A percentile compares a stretch with the other conserved stretches of the same genome.
phyloP scores from a whole-genome alignment of 2,797 vertebrate species.

The Gallinago solitaria region DNA sequence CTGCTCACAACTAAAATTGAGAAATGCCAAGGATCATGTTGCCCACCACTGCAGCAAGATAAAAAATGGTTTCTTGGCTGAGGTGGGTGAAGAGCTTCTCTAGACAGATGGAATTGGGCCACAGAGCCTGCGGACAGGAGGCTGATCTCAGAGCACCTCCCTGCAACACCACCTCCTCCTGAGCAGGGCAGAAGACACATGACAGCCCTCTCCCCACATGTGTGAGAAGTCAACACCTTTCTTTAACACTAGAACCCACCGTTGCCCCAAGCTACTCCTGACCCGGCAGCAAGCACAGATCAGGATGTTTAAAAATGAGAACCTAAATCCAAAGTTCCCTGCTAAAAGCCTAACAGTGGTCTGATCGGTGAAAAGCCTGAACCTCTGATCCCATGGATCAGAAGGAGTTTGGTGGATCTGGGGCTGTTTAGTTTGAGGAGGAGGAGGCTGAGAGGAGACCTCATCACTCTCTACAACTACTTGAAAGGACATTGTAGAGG shows the following conservation, averaged over 20 bases:
- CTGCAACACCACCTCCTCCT: not conserved
- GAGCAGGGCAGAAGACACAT: fast-evolving
- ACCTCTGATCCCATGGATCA: not conserved
- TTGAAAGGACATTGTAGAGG: too few relatives aligned
- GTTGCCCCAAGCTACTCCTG: not conserved
- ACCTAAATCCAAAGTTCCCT: not conserved
- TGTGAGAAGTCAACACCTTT: not conserved
- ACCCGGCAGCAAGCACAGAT: not conserved
- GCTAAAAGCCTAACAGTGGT: not conserved
- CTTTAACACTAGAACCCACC: not conserved
- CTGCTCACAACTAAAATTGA: not conserved
- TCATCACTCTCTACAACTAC: too few relatives aligned
- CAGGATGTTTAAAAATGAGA: not conserved
- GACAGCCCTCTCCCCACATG: fast-evolving
- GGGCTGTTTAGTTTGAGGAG: too few relatives aligned
- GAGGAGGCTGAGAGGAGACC: too few relatives aligned
- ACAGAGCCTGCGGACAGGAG: not conserved
- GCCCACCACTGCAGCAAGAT: not conserved
- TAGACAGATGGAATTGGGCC: not conserved
- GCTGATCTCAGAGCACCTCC: not conserved
- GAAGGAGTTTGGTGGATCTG: not conserved
- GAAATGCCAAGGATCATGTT: not conserved
- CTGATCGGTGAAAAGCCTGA: fast-evolving
- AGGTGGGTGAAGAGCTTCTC: not conserved
- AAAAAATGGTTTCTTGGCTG: not conserved